Base-by-base conservation (phyloP, 2,888 invertebrate species). In the Drepanosiphum platanoidis region DNA sequence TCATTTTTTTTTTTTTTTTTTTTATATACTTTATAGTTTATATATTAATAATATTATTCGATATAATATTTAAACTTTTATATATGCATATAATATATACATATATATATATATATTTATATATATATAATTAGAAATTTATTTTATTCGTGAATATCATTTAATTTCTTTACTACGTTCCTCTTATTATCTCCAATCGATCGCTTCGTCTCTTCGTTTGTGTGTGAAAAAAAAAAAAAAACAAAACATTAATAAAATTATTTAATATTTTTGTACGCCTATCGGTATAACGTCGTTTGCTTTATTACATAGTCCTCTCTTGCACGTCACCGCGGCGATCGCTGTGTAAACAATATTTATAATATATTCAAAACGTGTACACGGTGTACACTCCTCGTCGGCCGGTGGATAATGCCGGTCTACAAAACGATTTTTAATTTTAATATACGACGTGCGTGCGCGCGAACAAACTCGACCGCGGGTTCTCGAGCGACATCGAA, bases 1-100 rank as follows among this genome's bases (percentile, higher is more conserved):
- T 71, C 18, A 5, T 64, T 70, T 39, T 74, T 64, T 74, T 52
- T 83, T 83, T 68, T 66, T 34, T 75, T 27, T 39, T 84, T 84
- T n/a, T n/a, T n/a, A n/a, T n/a, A n/a, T n/a, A n/a, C n/a, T n/a
- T n/a, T n/a, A n/a, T n/a, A n/a, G n/a, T n/a, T n/a, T n/a, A n/a
- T n/a, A n/a, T n/a, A 64, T 77, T 77, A 66, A 66, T 83, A 52
- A 66, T 83, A 64, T 82, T 32, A 72, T 64, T 46, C 22, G 18
- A 74, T 22, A 52, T 52, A 72, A 46, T 72, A 72, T 46, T 72
- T 72, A 46, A 72, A 46, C 22, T 42, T 72, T 72, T 46, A 46
- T 52, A 22, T 52, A 5, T 52, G 9, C 9, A 7, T 39, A 39
- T 39, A 39, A 7, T 39, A 22, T 52, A 52, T 52, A 52, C 18